These are phyloP conservation scores for Phoeniculus purpureus DNA, from an alignment of 2,797 vertebrate genomes.

Conservation along the genomic window DNA sequence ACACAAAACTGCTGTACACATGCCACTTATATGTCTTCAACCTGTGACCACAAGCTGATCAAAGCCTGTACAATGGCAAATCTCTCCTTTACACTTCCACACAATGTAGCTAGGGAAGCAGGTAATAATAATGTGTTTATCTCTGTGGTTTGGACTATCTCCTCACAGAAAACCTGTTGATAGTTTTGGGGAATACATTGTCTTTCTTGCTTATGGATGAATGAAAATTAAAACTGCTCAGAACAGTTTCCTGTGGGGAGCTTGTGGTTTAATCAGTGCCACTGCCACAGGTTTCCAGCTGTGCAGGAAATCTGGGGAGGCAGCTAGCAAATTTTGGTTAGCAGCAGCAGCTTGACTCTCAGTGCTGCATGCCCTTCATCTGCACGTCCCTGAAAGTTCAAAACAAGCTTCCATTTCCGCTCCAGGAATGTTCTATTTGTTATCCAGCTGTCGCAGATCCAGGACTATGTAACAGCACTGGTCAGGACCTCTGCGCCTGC, in stretches of 20 bases:
- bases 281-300: neutral
- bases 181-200: neutral
- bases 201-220: neutral
- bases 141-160: neutral
- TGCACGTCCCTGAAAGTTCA: neutral
- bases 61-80: neutral
- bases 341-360: neutral
- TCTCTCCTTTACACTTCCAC: neutral
- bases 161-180: neutral
- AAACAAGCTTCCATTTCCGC: neutral
- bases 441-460: neutral
- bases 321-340: neutral
- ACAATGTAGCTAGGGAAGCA: neutral
- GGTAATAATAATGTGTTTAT: neutral
- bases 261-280: neutral
- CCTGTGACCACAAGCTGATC: neutral
- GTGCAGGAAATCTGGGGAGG: neutral
- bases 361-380: neutral
- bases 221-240: neutral
- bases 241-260: neutral
- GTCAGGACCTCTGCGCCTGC: neutral
- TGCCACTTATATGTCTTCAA: neutral
- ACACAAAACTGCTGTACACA: fast-evolving
- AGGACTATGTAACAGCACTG: neutral
- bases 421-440: neutral